Conservation (phyloP, 2,888 invertebrate species). For the Leistus spinibarbis region DNA sequence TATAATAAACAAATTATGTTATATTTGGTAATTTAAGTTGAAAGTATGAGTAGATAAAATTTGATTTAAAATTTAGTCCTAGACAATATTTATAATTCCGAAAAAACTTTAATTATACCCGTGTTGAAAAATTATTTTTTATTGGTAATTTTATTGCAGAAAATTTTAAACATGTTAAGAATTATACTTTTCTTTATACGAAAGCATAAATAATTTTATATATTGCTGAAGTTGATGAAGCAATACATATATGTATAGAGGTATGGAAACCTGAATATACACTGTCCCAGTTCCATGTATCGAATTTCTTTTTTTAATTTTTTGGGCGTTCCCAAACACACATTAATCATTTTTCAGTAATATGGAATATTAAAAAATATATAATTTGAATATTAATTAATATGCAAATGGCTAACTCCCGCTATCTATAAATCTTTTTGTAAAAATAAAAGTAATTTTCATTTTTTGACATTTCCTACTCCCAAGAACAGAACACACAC, state of each 20-base stretch:
- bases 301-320: neutral
- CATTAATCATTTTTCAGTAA: neutral
- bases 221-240: too few species aligned
- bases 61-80: too few species aligned
- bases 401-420: slow-evolving; percentile 34
- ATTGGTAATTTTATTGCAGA: too few species aligned
- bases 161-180: too few species aligned
- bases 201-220: neutral
- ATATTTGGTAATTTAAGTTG: too few species aligned
- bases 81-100: too few species aligned
- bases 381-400: slow-evolving; percentile 36
- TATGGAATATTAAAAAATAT: neutral
- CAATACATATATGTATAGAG: too few species aligned
- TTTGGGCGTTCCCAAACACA: neutral
- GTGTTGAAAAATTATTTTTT: too few species aligned
- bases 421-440: slow-evolving; percentile 28
- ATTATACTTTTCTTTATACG: neutral
- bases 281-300: neutral
- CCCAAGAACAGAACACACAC: neutral
- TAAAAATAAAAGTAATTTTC: slow-evolving; percentile 14
- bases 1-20: too few species aligned
- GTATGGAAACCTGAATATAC: neutral
- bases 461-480: neutral
- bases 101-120: too few species aligned
- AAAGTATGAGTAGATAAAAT: too few species aligned